These are phyloP conservation scores for Zoanthus solanderi DNA, from an alignment of 92 coral and sea anemone species.

Conservation along the genomic window DNA sequence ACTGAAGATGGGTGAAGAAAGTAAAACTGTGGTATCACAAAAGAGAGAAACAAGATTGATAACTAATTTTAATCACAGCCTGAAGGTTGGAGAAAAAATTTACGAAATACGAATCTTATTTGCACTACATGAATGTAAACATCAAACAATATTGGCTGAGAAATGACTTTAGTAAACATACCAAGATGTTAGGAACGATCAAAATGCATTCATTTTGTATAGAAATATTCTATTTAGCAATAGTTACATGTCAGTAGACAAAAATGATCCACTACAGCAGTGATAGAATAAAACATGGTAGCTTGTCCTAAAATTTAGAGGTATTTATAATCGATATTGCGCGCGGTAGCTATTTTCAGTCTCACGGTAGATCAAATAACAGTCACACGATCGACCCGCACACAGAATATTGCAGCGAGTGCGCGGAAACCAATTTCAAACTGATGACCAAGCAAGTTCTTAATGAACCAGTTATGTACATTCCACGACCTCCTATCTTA, in stretches of 20 bases:
- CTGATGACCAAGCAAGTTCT: neutral
- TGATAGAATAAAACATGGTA: neutral
- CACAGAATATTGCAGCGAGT: neutral
- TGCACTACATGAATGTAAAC: constrained; percentile 26
- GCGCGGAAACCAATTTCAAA: neutral
- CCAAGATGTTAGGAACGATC: neutral
- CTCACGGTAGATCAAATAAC: neutral
- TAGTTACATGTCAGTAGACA: neutral
- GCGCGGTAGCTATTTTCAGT: neutral
- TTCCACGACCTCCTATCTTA: neutral
- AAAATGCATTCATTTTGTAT: neutral
- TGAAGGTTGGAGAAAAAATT: neutral
- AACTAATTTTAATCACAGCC: neutral
- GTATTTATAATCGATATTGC: neutral
- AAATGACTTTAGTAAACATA: constrained; percentile 23
- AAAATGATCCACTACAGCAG: neutral
- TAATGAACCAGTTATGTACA: neutral
- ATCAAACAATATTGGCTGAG: neutral
- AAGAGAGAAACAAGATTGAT: neutral
- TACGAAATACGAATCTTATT: neutral
- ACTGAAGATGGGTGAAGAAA: neutral
- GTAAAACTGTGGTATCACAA: neutral
- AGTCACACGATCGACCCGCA: neutral
- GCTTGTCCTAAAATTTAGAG: constrained; percentile 5
- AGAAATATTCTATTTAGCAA: neutral